These are phyloP conservation scores for Xiphophorus hellerii DNA, from an alignment of 2,113 vertebrate genomes.

Conservation along the genomic window DNA sequence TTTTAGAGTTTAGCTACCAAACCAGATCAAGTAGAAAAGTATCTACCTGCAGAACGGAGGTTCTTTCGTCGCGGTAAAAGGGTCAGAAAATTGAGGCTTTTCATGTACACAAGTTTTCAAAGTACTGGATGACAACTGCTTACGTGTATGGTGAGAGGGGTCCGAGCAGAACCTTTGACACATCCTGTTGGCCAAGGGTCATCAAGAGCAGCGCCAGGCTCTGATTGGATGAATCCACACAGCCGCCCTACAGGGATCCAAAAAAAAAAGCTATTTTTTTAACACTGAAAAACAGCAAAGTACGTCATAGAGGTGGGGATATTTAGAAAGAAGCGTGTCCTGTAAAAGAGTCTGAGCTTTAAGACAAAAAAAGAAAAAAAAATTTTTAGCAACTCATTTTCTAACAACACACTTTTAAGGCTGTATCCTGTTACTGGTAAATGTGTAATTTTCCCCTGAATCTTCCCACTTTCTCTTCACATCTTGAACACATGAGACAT, in stretches of 20 bases:
- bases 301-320: conserved; percentile 35
- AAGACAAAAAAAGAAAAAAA: background rate
- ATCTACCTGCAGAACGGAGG: conserved; percentile 12
- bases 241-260: conserved; percentile 87
- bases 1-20: conserved; percentile 10
- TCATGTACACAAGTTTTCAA: background rate
- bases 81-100: background rate
- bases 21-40: conserved; percentile 31
- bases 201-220: conserved; percentile 92
- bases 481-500: background rate
- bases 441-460: background rate
- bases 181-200: conserved; percentile 96
- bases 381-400: background rate
- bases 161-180: conserved; percentile 95
- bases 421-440: background rate
- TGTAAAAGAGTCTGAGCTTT: background rate
- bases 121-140: conserved; percentile 65
- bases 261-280: background rate
- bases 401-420: no score
- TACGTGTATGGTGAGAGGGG: conserved; percentile 96
- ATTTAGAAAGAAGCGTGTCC: conserved; percentile 31
- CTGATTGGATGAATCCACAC: conserved; percentile 95
- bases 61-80: background rate
- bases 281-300: conserved; percentile 40
- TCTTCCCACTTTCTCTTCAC: background rate